Evolutionary conservation across 2,888 invertebrate genomes (phyloP).

Genomic region (Spodoptera exigua): DNA sequence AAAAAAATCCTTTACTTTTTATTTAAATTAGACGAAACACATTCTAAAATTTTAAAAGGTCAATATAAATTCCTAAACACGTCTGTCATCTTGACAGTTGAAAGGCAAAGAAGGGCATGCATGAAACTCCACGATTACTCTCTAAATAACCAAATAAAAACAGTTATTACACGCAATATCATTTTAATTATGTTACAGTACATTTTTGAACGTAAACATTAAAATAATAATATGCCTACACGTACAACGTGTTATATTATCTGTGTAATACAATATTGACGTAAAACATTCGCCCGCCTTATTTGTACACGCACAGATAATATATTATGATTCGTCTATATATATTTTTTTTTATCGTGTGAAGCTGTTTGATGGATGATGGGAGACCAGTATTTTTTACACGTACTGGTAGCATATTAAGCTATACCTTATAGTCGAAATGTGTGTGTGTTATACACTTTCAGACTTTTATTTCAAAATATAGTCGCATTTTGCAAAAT

Average conservation of each 20-base stretch:
- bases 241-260: slow-evolving; percentile 23
- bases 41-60: too few relatives aligned
- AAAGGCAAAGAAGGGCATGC: too few relatives aligned
- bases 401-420: not conserved
- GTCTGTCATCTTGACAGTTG: too few relatives aligned
- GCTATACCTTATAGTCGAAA: too few relatives aligned
- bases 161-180: not conserved
- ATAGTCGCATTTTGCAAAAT: too few relatives aligned
- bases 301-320: slow-evolving; percentile 22
- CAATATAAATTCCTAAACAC: too few relatives aligned
- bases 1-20: too few relatives aligned
- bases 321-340: slow-evolving; percentile 5
- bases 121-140: too few relatives aligned
- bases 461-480: too few relatives aligned
- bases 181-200: not conserved
- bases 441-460: too few relatives aligned
- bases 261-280: slow-evolving; percentile 55
- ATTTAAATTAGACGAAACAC: too few relatives aligned
- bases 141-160: not conserved
- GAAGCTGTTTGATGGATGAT: slow-evolving; percentile 10
- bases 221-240: slow-evolving; percentile 10
- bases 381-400: slow-evolving; percentile 5
- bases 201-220: slow-evolving; percentile 18
- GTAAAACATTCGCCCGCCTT: slow-evolving; percentile 44
- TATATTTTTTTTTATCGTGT: slow-evolving; percentile 36